These are phyloP conservation scores for Sebastes itinus DNA, from an alignment of 2,797 vertebrate genomes.

Conservation along the genomic window DNA sequence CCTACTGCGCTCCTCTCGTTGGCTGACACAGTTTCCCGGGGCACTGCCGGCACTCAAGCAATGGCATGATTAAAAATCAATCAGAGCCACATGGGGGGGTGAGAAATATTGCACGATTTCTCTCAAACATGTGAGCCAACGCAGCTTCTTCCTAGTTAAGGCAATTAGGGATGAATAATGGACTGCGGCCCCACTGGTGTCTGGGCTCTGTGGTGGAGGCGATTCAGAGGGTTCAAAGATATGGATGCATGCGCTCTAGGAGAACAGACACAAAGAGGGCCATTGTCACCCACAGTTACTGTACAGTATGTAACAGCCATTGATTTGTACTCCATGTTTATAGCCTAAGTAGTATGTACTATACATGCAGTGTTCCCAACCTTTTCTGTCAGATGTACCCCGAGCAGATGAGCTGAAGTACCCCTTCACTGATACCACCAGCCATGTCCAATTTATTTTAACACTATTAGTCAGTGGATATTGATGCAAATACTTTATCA, in stretches of 20 bases:
- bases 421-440: neutral
- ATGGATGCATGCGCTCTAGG: constrained; percentile 9
- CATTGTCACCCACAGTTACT: neutral
- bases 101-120: constrained; percentile 45
- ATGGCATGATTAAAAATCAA: constrained; percentile 69
- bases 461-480: neutral
- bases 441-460: neutral
- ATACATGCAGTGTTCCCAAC: neutral
- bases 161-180: constrained; percentile 76
- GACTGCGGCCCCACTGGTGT: constrained; percentile 41
- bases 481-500: neutral
- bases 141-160: constrained; percentile 58
- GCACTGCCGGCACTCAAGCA: constrained; percentile 36
- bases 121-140: constrained; percentile 52
- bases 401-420: neutral
- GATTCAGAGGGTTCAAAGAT: constrained; percentile 51
- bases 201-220: constrained; percentile 27
- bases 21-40: constrained; percentile 42
- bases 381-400: neutral
- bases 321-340: neutral
- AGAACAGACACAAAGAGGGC: neutral
- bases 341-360: neutral
- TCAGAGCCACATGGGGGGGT: constrained; percentile 49
- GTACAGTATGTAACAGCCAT: neutral
- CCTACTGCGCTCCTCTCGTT: constrained; percentile 33